Percentiles rank a stretch among this genome's conserved stretches.
Conservation (phyloP, 53 echinoderm and acorn worm genomes). For the Zoroaster sp. region DNA sequence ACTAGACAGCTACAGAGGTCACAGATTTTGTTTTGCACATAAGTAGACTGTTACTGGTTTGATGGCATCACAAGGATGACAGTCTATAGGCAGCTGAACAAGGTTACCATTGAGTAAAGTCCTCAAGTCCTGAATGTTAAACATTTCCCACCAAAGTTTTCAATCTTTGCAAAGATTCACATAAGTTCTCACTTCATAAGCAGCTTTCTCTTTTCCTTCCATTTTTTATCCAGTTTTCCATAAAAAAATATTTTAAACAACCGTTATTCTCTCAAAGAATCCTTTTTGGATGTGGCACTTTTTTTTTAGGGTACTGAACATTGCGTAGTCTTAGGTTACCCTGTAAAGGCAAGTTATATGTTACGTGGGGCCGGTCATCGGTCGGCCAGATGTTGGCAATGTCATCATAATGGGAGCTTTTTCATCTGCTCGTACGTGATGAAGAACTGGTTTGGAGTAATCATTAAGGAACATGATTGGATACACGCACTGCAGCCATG, state of each 20-base stretch:
- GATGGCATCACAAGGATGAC: too few relatives aligned
- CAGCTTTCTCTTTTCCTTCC: background rate
- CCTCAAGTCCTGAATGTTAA: too few relatives aligned
- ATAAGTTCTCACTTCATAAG: background rate
- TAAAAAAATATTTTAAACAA: background rate
- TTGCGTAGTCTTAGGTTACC: background rate
- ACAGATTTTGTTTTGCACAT: too few relatives aligned
- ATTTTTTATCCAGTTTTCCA: too few relatives aligned
- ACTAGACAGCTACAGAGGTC: too few relatives aligned
- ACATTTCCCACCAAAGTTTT: too few relatives aligned
- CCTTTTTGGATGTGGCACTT: background rate
- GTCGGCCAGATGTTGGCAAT: background rate
- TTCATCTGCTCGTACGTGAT: constrained; percentile 90
- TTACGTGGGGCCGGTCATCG: background rate
- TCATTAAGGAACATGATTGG: too few relatives aligned
- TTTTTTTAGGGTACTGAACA: background rate
- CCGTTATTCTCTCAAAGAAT: background rate
- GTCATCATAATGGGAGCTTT: constrained; percentile 83
- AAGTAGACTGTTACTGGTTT: too few relatives aligned
- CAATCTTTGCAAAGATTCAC: background rate
- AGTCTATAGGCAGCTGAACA: too few relatives aligned
- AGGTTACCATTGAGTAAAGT: too few relatives aligned
- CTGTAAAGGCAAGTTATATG: background rate
- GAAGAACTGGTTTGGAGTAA: constrained; percentile 92
- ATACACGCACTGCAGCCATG: too few relatives aligned